These are phyloP conservation scores for Diplolepis rosae DNA, from an alignment of 2,888 invertebrate species.

Conservation along the genomic window DNA sequence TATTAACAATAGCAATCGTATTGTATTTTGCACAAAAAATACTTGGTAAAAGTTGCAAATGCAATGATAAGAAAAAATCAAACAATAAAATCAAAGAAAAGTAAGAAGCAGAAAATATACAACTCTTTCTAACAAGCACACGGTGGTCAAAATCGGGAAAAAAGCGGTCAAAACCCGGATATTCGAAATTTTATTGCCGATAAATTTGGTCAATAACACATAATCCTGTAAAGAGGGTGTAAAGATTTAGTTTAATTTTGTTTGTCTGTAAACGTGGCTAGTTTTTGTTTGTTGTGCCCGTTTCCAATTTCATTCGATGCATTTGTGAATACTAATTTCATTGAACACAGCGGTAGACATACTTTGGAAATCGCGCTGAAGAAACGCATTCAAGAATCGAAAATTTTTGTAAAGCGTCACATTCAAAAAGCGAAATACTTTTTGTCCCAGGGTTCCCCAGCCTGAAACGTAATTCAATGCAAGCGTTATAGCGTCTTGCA, in stretches of 20 bases:
- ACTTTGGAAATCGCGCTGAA: conserved; percentile 6
- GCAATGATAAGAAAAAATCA: too few species aligned
- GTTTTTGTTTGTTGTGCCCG: not conserved
- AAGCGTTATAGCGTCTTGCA: too few species aligned
- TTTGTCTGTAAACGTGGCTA: not conserved
- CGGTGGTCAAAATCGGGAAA: conserved; percentile 5
- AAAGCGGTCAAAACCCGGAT: too few species aligned
- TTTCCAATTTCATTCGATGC: not conserved
- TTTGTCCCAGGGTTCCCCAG: conserved; percentile 5
- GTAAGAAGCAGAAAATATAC: too few species aligned
- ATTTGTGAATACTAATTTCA: not conserved
- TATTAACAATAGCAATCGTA: too few species aligned
- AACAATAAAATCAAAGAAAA: too few species aligned
- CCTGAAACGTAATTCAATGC: too few species aligned
- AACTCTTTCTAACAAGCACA: conserved; percentile 17
- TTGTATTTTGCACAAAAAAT: too few species aligned
- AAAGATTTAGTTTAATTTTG: not conserved
- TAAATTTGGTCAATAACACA: not conserved
- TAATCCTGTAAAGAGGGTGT: not conserved
- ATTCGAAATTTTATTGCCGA: not conserved
- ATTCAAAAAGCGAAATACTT: not conserved
- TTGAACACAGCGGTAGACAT: not conserved
- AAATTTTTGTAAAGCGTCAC: too few species aligned
- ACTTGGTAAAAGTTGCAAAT: too few species aligned
- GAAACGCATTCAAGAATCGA: conserved; percentile 4